Evolutionary conservation across 2,888 invertebrate genomes (phyloP).

Genomic region (Drosophila anceps): DNA sequence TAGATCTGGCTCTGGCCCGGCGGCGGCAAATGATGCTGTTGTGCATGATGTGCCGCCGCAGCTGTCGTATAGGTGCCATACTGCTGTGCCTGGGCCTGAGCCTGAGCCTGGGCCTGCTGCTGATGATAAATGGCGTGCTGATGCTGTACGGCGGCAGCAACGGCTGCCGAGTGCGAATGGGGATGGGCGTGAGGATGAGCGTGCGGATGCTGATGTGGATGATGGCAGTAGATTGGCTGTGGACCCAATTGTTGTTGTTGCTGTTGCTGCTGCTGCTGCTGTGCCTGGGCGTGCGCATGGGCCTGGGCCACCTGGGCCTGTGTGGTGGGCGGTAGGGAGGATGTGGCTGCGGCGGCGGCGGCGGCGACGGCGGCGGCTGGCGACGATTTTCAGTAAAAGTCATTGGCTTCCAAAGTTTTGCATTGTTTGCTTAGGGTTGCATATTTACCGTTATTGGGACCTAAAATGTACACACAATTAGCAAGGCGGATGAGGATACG

Average conservation of each 20-base stretch:
- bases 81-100: conserved; percentile 80
- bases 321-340: conserved; percentile 76
- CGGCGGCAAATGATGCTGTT: conserved; percentile 82
- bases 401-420: conserved; percentile 96
- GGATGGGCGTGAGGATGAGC: conserved; percentile 85
- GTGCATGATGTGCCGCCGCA: conserved; percentile 74
- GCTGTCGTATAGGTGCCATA: conserved; percentile 82
- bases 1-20: conserved; percentile 84
- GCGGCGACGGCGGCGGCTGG: conserved; percentile 86
- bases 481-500: conserved; percentile 73
- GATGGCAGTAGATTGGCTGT: conserved; percentile 85
- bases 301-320: conserved; percentile 81
- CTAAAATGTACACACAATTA: conserved; percentile 83
- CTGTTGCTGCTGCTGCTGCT: conserved; percentile 57
- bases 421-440: conserved; percentile 98
- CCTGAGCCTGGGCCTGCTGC: conserved; percentile 70
- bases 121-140: conserved; percentile 86
- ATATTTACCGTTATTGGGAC: conserved; percentile 94
- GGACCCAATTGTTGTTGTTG: conserved; percentile 78
- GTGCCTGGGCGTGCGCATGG: conserved; percentile 41
- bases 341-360: conserved; percentile 77
- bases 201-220: conserved; percentile 84
- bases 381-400: conserved; percentile 96
- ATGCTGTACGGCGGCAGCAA: conserved; percentile 86
- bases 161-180: conserved; percentile 86